phyloP scores from a whole-genome alignment of 1,140 invertebrate genomes.

The Bradynema listronoti region DNA sequence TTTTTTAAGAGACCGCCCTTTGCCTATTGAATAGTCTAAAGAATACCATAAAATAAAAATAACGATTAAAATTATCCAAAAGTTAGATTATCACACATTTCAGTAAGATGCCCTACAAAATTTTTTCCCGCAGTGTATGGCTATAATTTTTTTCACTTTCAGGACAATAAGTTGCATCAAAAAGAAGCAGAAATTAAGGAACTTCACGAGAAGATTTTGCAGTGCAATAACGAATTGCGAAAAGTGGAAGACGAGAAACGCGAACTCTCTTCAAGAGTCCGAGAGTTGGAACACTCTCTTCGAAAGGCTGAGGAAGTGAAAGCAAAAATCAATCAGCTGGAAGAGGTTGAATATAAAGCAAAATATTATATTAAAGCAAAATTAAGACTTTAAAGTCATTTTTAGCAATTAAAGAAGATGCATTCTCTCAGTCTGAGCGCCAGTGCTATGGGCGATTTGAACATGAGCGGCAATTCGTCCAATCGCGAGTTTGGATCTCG shows the following conservation, averaged over 20 bases:
- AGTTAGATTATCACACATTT: too few species aligned
- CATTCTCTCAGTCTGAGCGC: conserved; percentile 28
- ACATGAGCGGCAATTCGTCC: conserved; percentile 33
- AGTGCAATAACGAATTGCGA: conserved; percentile 16
- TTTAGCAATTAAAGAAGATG: conserved; percentile 20
- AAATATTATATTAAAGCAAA: neutral
- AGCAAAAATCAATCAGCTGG: conserved; percentile 22
- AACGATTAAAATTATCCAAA: conserved; percentile 4
- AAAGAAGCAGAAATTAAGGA: conserved; percentile 25
- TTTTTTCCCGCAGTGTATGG: too few species aligned
- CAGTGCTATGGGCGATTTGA: conserved; percentile 20
- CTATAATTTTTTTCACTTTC: conserved; percentile 10
- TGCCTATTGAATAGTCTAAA: too few species aligned
- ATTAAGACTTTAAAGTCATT: neutral
- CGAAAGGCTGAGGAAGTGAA: conserved; percentile 19
- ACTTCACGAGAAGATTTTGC: conserved; percentile 14
- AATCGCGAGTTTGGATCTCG: conserved; percentile 25
- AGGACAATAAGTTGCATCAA: conserved; percentile 29
- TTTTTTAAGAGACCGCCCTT: too few species aligned
- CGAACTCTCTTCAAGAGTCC: conserved; percentile 12
- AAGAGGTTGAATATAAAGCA: conserved; percentile 18
- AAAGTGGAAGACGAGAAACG: conserved; percentile 24
- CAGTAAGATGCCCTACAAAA: too few species aligned
- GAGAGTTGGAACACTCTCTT: conserved; percentile 24
- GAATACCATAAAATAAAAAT: too few species aligned